These are phyloP conservation scores for Rhinolophus sinicus DNA, from an alignment of 2,113 vertebrate species.

Conservation along the genomic window DNA sequence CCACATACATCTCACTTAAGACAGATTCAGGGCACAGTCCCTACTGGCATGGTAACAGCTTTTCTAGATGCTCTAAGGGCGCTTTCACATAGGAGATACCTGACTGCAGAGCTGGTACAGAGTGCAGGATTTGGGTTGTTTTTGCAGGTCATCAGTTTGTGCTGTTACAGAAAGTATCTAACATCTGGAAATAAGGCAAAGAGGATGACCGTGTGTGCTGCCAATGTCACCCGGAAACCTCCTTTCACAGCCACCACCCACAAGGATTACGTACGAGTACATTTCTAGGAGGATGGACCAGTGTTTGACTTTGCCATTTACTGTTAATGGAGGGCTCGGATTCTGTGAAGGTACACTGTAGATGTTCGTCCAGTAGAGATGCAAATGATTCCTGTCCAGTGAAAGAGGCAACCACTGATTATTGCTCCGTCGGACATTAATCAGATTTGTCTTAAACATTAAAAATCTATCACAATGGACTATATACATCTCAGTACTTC, in stretches of 20 bases:
- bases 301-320: not conserved
- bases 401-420: not conserved
- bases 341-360: not conserved
- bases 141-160: not conserved
- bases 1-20: not conserved
- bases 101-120: rapidly evolving
- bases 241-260: not conserved
- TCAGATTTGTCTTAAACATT: not conserved
- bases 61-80: not conserved
- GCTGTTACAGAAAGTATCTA: not conserved
- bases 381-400: not conserved
- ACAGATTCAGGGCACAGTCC: not conserved
- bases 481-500: not conserved
- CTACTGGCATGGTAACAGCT: not conserved
- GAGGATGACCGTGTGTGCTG: not conserved
- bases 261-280: too few relatives aligned
- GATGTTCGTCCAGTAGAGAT: not conserved
- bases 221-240: not conserved
- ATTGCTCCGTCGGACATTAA: not conserved
- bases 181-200: not conserved
- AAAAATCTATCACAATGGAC: not conserved
- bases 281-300: not conserved
- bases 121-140: not conserved
- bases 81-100: not conserved
- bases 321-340: not conserved